Base-by-base conservation (phyloP, 2,113 vertebrate species). In the Cnemophilus loriae region DNA sequence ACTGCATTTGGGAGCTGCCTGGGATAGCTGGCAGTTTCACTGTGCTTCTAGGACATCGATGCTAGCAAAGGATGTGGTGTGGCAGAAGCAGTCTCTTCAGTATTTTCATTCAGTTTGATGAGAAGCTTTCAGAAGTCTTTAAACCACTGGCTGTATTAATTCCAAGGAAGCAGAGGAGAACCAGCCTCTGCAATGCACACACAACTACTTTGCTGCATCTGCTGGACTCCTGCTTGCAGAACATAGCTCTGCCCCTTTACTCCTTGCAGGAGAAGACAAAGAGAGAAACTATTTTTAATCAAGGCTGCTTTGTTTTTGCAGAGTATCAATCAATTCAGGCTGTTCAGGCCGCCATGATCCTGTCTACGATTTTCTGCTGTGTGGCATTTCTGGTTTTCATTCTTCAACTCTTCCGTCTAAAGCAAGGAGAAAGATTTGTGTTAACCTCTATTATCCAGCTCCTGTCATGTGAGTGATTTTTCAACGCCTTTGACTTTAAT, bases 321-420 rank as follows among this genome's bases (percentile, higher is more conserved):
- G 99, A 97, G 9, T 99, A 98, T 93, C 52, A 95, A 20, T 97
- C 96, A 10, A 93, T 99, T 87, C 99, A 99, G 97, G 98, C 98
- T 1, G 97, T 99, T 42, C 99, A 99, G 96, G 99, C 99, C 17
- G 79, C 98, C 47, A 99, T 99, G 99, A 98, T 99, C 96, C 98
- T 99, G 59, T 97, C 99, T 77, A 99, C 98, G 37, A 98, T 99
- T 71, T 98, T 99, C 61, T 99, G 99, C 90, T 99, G 99, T 16
- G 93, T 99, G 74, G 98, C 98, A 71, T 98, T 99, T 95, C 98
- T 99, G 56, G 96, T 99, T 93, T 99, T 99, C 96, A 96, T 99
- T 94, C 98, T 99, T n/a, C 99, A 99, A 95, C 99, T 99, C 84
- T 99, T 99, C 98, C 98, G 98, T 83, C 98, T 99, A 85, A 99